phyloP scores from a whole-genome alignment of 2,113 vertebrate genomes.

The Chascanopsetta lugubris region DNA sequence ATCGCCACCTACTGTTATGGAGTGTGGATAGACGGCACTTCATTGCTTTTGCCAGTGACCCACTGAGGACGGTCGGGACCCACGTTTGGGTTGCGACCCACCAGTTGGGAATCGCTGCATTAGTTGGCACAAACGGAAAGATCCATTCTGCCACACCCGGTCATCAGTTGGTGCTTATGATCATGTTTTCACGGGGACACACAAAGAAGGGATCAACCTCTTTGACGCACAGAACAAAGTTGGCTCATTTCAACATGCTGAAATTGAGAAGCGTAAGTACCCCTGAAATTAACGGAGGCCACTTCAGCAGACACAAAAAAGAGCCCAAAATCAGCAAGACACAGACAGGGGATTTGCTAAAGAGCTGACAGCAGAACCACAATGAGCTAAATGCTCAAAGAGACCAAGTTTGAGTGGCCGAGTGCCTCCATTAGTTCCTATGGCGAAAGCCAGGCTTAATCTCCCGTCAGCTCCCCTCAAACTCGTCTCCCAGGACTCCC shows the following conservation, averaged over 20 bases:
- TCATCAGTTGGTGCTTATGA: too few relatives aligned
- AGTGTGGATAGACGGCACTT: too few relatives aligned
- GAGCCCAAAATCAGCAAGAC: slow-evolving; percentile 13
- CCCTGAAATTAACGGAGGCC: slow-evolving; percentile 31
- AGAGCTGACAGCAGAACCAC: slow-evolving; percentile 62
- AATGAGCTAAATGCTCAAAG: slow-evolving; percentile 67
- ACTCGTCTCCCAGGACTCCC: slow-evolving; percentile 59
- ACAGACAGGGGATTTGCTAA: slow-evolving; percentile 54
- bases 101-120: too few relatives aligned
- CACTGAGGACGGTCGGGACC: too few relatives aligned
- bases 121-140: too few relatives aligned
- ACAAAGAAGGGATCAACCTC: too few relatives aligned
- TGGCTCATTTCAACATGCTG: slow-evolving; percentile 4
- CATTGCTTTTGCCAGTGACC: too few relatives aligned
- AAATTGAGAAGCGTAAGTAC: not conserved
- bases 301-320: slow-evolving; percentile 28
- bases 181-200: too few relatives aligned
- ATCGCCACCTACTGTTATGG: too few relatives aligned
- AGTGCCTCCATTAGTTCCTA: slow-evolving; percentile 63
- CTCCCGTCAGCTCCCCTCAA: slow-evolving; percentile 65
- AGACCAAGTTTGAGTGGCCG: slow-evolving; percentile 59
- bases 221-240: not conserved
- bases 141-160: too few relatives aligned
- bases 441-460: slow-evolving; percentile 62
- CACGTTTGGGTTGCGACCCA: too few relatives aligned